phyloP scores from a whole-genome alignment of 2,888 invertebrate genomes.

The Zhuqinia jingwanae region DNA sequence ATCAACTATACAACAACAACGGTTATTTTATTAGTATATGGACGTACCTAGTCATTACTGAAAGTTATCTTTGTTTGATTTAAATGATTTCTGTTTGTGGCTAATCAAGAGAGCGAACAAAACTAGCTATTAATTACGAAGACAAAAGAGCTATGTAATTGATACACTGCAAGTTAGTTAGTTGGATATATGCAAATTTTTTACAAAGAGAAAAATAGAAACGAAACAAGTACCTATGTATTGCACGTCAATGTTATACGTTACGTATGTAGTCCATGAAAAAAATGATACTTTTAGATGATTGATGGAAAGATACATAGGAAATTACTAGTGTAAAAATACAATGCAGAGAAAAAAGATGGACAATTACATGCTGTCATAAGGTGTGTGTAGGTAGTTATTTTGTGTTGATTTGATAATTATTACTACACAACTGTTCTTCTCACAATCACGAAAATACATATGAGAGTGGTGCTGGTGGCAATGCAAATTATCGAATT shows the following conservation, averaged over 20 bases:
- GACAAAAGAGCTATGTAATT: constrained; percentile 21
- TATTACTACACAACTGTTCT: not conserved
- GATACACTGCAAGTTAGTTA: not conserved
- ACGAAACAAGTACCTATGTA: too few species aligned
- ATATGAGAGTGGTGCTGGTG: not conserved
- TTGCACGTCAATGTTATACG: not conserved
- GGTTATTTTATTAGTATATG: not conserved
- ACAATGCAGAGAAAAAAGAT: not conserved
- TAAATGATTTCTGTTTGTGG: too few species aligned
- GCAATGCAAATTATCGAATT: not conserved
- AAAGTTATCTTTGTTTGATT: constrained; percentile 10
- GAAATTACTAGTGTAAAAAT: not conserved
- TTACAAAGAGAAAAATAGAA: too few species aligned
- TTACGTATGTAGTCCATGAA: not conserved
- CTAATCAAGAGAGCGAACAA: not conserved
- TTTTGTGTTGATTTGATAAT: constrained; percentile 24
- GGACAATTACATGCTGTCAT: constrained; percentile 11
- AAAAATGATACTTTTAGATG: constrained; percentile 12
- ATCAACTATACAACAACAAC: too few species aligned
- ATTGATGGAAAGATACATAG: constrained; percentile 12
- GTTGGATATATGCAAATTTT: too few species aligned
- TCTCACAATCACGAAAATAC: not conserved
- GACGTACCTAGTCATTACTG: too few species aligned
- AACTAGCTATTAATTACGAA: constrained; percentile 13
- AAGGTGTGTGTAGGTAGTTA: not conserved